Evolutionary conservation across 2,113 vertebrate genomes (phyloP), one percentile per base, ranked within the genome.

Genomic region (Strigops habroptila): DNA sequence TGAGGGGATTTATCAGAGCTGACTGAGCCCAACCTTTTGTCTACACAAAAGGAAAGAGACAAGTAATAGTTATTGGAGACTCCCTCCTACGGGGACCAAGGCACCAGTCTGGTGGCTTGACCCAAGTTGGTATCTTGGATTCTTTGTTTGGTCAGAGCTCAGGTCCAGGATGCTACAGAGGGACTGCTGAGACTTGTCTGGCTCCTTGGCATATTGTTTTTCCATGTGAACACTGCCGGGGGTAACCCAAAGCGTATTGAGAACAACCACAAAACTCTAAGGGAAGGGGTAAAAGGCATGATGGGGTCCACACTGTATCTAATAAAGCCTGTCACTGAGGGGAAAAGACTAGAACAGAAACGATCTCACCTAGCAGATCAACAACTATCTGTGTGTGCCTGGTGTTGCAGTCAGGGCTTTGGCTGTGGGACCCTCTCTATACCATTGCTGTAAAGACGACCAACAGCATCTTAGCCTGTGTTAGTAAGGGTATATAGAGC

Each of bases 231-330:
- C 28, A 37, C 7, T 44, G 55, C 16, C 30, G 14, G 6, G 7
- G 10, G 7, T 46, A 69, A 44, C 9, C 3, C 14, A 44, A 74
- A 85, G 6, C 1, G 1, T 53, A 17, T 15, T 17, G 18, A 78
- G 60, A 78, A 37, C 10, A 59, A 9, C 7, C 6, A 24, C 1
- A 1, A 24, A 51, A 46, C 15, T 43, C 11, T 55, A 35, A 82
- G 5, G 18, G 8, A 25, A 55, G 37, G 6, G 2, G 43, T 53
- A 44, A 90, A 71, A 64, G 6, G 14, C 9, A 13, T 22, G 6
- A 33, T 35, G 15, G 7, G 4, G 3, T 6, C 39, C 5, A 16
- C 0, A 1, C 6, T 82, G 18, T 51, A 18, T 41, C 35, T 69
- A 5, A 6, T 44, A 21, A 64, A 30, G 14, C 18, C 53, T 59